Conservation (phyloP, 2,113 vertebrate genomes). For the Osmerus mordax region DNA sequence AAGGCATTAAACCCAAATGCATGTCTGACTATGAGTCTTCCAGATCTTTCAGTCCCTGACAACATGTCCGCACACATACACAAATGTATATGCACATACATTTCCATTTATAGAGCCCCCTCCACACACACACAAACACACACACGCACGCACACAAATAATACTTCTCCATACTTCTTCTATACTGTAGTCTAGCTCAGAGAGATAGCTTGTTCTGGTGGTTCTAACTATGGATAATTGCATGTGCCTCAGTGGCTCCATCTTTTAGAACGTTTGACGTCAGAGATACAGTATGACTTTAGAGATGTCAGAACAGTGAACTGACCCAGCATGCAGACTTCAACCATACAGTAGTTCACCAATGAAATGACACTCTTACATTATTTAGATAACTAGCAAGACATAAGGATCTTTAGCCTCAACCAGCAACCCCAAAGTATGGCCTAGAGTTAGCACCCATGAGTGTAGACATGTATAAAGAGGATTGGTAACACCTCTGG, state of each 20-base stretch:
- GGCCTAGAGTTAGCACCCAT: constrained; percentile 68
- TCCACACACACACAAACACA: constrained; percentile 31
- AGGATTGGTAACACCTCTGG: constrained; percentile 37
- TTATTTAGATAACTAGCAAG: constrained; percentile 72
- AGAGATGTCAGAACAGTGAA: constrained; percentile 70
- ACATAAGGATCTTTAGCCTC: constrained; percentile 24
- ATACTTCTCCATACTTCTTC: background rate
- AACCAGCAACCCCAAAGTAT: constrained; percentile 24
- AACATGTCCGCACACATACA: constrained; percentile 65
- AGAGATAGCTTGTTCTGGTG: constrained; percentile 81
- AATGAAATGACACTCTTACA: constrained; percentile 64
- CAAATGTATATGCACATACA: constrained; percentile 59
- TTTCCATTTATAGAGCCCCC: constrained; percentile 42
- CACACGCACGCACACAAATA: constrained; percentile 23
- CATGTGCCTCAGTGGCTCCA: constrained; percentile 85
- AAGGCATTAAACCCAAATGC: constrained; percentile 97
- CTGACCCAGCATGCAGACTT: constrained; percentile 89
- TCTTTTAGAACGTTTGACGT: constrained; percentile 74
- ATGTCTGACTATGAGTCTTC: constrained; percentile 93
- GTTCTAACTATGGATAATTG: constrained; percentile 82
- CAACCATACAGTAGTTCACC: constrained; percentile 39
- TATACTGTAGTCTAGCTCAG: constrained; percentile 61
- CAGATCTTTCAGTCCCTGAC: constrained; percentile 91
- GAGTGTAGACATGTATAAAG: constrained; percentile 62
- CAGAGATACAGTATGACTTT: constrained; percentile 80